A percentile compares a stretch with the other conserved stretches of the same genome.
Conservation (phyloP, 37 sponge, comb jelly and placozoan genomes). For the Spongia lamella region DNA sequence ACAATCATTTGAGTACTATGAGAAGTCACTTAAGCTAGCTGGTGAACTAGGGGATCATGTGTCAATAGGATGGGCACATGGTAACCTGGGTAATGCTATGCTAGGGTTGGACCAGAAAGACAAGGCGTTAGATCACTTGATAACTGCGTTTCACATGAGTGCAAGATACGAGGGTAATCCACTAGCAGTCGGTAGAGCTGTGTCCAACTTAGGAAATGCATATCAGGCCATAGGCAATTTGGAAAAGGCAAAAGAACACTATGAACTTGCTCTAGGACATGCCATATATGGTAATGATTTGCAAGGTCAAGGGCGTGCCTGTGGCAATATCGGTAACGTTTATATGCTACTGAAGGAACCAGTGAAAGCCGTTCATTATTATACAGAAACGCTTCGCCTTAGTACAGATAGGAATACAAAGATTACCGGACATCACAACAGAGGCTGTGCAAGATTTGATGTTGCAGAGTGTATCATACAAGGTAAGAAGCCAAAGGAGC, state of each 20-base stretch:
- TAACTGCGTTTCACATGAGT: constrained; percentile 45
- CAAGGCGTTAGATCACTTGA: constrained; percentile 53
- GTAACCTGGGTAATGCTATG: constrained; percentile 74
- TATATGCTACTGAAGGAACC: constrained; percentile 43
- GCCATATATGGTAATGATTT: constrained; percentile 61
- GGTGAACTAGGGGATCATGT: constrained; percentile 34
- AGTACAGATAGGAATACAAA: constrained; percentile 38
- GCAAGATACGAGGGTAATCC: constrained; percentile 42
- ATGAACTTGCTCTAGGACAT: constrained; percentile 66
- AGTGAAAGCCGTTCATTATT: constrained; percentile 49
- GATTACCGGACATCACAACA: constrained; percentile 64
- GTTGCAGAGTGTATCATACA: constrained; percentile 31
- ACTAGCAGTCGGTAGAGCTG: constrained; percentile 57
- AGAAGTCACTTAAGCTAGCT: constrained; percentile 25
- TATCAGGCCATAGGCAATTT: constrained; percentile 46
- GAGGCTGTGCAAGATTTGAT: constrained; percentile 65
- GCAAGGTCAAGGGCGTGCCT: constrained; percentile 58
- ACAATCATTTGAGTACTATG: constrained; percentile 48
- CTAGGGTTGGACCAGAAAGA: constrained; percentile 54
- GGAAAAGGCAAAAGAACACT: constrained; percentile 54
- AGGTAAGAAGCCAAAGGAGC: no score
- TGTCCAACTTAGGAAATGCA: constrained; percentile 74
- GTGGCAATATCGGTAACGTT: constrained; percentile 80
- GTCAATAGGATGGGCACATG: constrained; percentile 74
- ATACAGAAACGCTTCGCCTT: constrained; percentile 57